Evolutionary conservation across 1,140 invertebrate species (phyloP), one percentile per base, ranked within the genome.

Genomic region (Cotesia typhae): DNA sequence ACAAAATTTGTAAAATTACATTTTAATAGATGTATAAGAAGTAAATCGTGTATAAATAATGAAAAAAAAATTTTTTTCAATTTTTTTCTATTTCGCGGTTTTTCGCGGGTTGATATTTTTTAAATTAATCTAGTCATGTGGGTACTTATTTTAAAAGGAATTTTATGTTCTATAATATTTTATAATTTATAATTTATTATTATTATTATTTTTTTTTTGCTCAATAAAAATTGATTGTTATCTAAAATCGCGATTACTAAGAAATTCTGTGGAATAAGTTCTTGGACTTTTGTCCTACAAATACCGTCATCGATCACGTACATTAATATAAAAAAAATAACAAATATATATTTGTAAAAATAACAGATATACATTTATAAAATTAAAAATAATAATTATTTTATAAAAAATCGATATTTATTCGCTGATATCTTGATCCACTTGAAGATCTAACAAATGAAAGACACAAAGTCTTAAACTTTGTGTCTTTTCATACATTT

Each of bases 361-460:
- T n/a, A n/a, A n/a, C n/a, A n/a, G n/a, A n/a, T n/a, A 28, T 28
- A 28, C 28, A 28, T 28, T 28, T 28, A 28, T 28, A 28, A 28
- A 28, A 28, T 28, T 14, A 37, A 52, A 52, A 47, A 52, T 14
- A 37, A 68, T 2, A 5, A 36, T 55, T 14, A 55, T 55, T n/a
- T 55, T 55, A 55, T 1, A 55, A 36, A 36, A 10, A 20, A 37
- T 47, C 38, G 60, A 57, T 47, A 47, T 47, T 47, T 47, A 6
- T 64, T 53, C 36, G 17, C 60, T 28, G 70, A 71, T 70, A 70
- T 55, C 67, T 52, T 59, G 36, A 70, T 70, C 67, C 67, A 70
- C 67, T 70, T 59, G 67, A 70, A 55, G 52, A 59, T 57, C 47
- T 60, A n/a, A 47, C 57, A 35, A 61, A 47, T 41, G 20, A 41